Conservation (phyloP, 2,888 invertebrate genomes). For the Matsumyia berberina region DNA sequence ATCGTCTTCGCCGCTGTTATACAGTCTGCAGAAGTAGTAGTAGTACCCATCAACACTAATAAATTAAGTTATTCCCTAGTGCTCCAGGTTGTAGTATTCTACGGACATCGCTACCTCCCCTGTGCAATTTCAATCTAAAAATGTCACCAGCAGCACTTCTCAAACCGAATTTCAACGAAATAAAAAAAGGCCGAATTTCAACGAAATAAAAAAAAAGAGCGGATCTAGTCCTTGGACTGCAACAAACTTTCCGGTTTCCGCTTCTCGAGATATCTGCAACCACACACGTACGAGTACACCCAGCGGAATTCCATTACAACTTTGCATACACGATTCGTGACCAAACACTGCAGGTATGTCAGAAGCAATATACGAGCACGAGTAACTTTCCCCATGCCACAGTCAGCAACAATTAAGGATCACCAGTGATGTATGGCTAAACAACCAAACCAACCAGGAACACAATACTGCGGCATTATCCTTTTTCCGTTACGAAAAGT, state of each 20-base stretch:
- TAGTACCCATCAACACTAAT: too few species aligned
- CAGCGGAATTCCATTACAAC: conserved; percentile 21
- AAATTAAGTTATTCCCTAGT: too few species aligned
- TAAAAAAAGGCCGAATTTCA: too few species aligned
- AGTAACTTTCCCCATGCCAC: conserved; percentile 35
- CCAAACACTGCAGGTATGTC: conserved; percentile 56
- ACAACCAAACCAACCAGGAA: conserved; percentile 8
- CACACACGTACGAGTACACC: neutral
- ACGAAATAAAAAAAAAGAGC: too few species aligned
- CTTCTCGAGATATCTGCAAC: neutral
- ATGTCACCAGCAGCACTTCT: too few species aligned
- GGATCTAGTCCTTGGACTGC: neutral
- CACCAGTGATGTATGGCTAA: conserved; percentile 31
- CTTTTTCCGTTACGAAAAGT: conserved; percentile 39
- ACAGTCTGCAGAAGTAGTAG: too few species aligned
- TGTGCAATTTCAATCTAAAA: too few species aligned
- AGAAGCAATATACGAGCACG: conserved; percentile 19
- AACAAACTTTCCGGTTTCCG: neutral
- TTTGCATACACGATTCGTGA: conserved; percentile 25
- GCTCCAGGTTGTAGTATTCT: too few species aligned
- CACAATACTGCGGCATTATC: conserved; percentile 24
- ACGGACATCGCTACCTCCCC: too few species aligned
- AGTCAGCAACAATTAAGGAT: conserved; percentile 36
- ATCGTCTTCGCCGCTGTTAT: too few species aligned
- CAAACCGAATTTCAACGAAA: too few species aligned